Evolutionary conservation across 2,888 invertebrate species (phyloP).

Genomic region (Nomada fabriciana): DNA sequence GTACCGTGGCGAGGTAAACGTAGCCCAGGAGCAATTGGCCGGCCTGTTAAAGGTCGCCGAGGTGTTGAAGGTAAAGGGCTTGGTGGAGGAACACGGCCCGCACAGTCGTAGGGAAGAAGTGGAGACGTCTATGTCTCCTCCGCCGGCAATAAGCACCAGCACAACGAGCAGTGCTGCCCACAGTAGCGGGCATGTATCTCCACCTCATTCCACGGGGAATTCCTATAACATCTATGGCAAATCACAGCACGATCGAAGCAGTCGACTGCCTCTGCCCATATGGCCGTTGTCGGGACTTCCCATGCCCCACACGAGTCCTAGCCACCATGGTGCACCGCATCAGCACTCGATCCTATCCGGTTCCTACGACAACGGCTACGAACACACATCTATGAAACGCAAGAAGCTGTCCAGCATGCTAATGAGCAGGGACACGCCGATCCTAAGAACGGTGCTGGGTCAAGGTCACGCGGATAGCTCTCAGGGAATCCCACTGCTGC

Average conservation of each 20-base stretch:
- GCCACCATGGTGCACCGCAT: constrained; percentile 53
- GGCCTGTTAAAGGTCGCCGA: constrained; percentile 87
- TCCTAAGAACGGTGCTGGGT: constrained; percentile 93
- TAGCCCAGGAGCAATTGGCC: constrained; percentile 91
- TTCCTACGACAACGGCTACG: constrained; percentile 90
- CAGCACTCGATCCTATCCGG: constrained; percentile 87
- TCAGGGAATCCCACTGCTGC: constrained; percentile 89
- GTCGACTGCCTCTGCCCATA: constrained; percentile 51
- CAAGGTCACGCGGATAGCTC: constrained; percentile 92
- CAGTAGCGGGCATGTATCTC: constrained; percentile 84
- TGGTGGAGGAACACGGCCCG: constrained; percentile 86
- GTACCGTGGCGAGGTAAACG: constrained; percentile 96
- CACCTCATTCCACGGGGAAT: constrained; percentile 83
- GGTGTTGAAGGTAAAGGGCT: constrained; percentile 87
- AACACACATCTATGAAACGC: constrained; percentile 91
- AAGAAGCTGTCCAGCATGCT: constrained; percentile 88
- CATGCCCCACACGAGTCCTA: constrained; percentile 78
- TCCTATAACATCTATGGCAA: constrained; percentile 74
- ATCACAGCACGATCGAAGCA: constrained; percentile 70
- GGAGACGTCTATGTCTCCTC: constrained; percentile 69
- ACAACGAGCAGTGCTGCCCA: constrained; percentile 73
- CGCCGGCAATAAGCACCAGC: constrained; percentile 73
- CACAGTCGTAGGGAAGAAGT: constrained; percentile 61
- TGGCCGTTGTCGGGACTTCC: constrained; percentile 76
- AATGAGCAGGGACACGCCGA: constrained; percentile 89